phyloP scores from a whole-genome alignment of 2,888 invertebrate species.

The Oscheius sp. region DNA sequence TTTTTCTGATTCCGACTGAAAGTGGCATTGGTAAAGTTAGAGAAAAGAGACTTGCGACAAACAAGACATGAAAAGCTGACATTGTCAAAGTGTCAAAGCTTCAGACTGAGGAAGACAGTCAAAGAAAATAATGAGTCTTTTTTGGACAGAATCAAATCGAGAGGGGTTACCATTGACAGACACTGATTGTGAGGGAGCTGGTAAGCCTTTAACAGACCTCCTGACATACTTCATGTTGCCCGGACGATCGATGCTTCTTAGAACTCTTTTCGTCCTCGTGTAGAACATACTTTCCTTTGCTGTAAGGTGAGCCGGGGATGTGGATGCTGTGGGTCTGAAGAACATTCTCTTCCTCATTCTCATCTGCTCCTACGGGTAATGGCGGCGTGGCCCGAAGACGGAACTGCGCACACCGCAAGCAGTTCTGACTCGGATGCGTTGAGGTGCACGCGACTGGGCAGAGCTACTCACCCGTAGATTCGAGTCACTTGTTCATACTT shows the following conservation, averaged over 20 bases:
- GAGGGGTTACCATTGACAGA: too few species aligned
- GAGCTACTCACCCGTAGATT: background rate
- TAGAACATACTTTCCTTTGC: constrained; percentile 21
- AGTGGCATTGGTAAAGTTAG: too few species aligned
- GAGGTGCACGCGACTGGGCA: constrained; percentile 4
- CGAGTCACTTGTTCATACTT: background rate
- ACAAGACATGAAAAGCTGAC: too few species aligned
- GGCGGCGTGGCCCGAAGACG: constrained; percentile 5
- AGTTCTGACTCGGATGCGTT: constrained; percentile 13
- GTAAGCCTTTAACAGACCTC: too few species aligned
- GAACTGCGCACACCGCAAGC: constrained; percentile 28
- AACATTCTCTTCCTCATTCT: background rate
- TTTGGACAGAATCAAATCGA: too few species aligned
- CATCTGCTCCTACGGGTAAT: background rate
- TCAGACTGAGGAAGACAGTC: too few species aligned
- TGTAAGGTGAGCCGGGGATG: constrained; percentile 31
- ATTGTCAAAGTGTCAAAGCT: too few species aligned
- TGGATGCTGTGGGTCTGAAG: constrained; percentile 30
- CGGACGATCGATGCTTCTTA: background rate
- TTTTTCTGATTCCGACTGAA: too few species aligned
- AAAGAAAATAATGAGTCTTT: too few species aligned
- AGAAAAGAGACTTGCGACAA: too few species aligned
- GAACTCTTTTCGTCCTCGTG: constrained; percentile 20
- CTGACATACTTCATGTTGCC: background rate
- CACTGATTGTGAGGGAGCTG: too few species aligned